Evolutionary conservation across 2,888 invertebrate species (phyloP).

Genomic region (Sinotaia quadrata): DNA sequence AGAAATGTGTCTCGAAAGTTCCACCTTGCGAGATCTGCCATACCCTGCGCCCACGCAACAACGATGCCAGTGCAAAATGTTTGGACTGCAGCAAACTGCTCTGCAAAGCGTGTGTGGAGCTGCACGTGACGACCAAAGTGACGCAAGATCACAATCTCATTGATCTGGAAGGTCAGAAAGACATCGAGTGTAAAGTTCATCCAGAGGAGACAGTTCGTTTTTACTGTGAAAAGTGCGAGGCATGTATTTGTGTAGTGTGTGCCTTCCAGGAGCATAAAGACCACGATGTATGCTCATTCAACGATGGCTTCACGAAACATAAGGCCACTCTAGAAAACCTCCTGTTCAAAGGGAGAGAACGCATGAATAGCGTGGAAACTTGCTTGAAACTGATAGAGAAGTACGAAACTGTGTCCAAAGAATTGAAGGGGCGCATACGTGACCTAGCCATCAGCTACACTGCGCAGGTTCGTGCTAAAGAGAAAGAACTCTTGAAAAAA

Average conservation of each 20-base stretch:
- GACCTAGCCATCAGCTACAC: constrained; percentile 65
- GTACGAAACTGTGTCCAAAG: constrained; percentile 64
- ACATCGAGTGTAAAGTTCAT: constrained; percentile 69
- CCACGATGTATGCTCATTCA: constrained; percentile 70
- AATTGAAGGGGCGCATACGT: constrained; percentile 66
- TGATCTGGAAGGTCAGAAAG: constrained; percentile 70
- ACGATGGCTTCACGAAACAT: constrained; percentile 66
- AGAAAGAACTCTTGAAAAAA: constrained; percentile 62
- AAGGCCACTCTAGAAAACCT: constrained; percentile 51
- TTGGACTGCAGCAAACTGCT: constrained; percentile 70
- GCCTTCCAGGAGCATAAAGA: constrained; percentile 71
- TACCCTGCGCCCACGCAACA: constrained; percentile 48
- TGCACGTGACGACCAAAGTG: constrained; percentile 68
- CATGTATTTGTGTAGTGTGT: constrained; percentile 71
- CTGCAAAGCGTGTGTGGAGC: constrained; percentile 67
- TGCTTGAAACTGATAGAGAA: constrained; percentile 63
- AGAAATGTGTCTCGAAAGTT: constrained; percentile 43
- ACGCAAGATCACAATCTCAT: constrained; percentile 69
- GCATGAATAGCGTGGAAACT: constrained; percentile 53
- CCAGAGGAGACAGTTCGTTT: constrained; percentile 69
- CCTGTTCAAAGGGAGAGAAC: constrained; percentile 52
- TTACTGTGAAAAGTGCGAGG: constrained; percentile 71
- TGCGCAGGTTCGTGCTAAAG: constrained; percentile 58
- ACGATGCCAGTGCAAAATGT: constrained; percentile 68
- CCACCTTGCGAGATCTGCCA: constrained; percentile 67